Base-by-base conservation (phyloP, 2,888 invertebrate species). In the Calameuta pallipes region DNA sequence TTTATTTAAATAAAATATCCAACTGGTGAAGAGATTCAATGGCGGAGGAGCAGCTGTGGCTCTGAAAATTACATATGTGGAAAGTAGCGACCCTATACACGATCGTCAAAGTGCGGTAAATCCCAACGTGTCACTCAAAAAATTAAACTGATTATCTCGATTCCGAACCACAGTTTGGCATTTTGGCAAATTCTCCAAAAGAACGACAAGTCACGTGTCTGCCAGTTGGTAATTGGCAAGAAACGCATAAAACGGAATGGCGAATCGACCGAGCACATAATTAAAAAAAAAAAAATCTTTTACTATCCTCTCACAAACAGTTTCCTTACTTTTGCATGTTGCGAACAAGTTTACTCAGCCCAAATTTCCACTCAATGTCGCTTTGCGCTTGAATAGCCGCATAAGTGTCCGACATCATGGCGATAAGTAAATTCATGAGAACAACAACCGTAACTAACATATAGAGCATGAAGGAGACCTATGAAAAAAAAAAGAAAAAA, bases 341-440 rank as follows among this genome's bases (percentile, higher is more conserved):
- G 71, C 95, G 92, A 84, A 96, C 95, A 74, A 96, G 92, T 88
- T 95, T 96, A 33, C 96, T 95, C 79, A 96, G 90, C 9, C 96
- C 96, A 87, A 95, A 96, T 90, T 96, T 96, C 96, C 96, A 96
- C 90, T 96, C 96, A 74, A 94, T 95, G 88, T 96, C 96, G 11
- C 95, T 95, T 90, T 95, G 95, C 1, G 95, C 95, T 89, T 99
- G 98, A 91, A 99, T 99, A 90, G 97, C 95, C 92, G 99, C 99
- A 92, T 99, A 99, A 80, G 99, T 99, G 94, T 99, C 99, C 90
- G 98, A 98, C 99, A 99, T 99, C 99, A 99, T 99, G 94, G 99
- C 99, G 94, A 99, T 99, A 92, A 99, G 96, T 88, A 99, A 95
- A 93, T 99, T 99, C 93, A 99, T 99, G 88, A 99, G 95, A 88